A percentile compares a stretch with the other conserved stretches of the same genome.
phyloP scores from a whole-genome alignment of 2,113 vertebrate species.

The Salvator merianae region DNA sequence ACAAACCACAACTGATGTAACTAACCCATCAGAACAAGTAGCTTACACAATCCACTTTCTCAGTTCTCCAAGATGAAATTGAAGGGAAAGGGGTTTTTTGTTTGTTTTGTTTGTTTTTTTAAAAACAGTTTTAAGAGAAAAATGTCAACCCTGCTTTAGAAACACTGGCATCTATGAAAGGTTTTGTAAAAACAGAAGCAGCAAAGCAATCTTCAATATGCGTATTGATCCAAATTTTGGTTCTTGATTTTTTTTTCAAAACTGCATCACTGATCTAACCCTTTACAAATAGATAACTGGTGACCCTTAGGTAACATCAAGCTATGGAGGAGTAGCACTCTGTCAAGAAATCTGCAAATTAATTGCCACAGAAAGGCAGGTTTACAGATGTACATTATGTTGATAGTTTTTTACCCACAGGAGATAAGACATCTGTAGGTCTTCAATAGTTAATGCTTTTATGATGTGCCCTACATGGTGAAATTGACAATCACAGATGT shows the following conservation, averaged over 20 bases:
- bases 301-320: background rate
- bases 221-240: background rate
- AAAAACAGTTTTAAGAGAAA: too few species aligned
- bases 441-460: background rate
- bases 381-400: background rate
- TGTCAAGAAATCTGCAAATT: background rate
- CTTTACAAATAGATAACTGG: background rate
- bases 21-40: too few species aligned
- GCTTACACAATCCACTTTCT: too few species aligned
- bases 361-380: background rate
- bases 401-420: background rate
- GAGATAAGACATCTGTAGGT: too few species aligned
- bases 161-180: background rate
- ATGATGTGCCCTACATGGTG: too few species aligned
- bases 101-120: too few species aligned
- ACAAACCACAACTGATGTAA: too few species aligned
- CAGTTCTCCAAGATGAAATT: too few species aligned
- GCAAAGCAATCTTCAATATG: background rate
- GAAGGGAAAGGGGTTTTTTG: too few species aligned
- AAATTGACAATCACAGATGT: background rate
- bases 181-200: background rate
- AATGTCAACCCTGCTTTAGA: background rate
- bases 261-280: too few species aligned
- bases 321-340: background rate
- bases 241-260: too few species aligned